These are phyloP conservation scores for Acanthacorydalis orientalis DNA, from an alignment of 2,888 invertebrate genomes.

Conservation along the genomic window DNA sequence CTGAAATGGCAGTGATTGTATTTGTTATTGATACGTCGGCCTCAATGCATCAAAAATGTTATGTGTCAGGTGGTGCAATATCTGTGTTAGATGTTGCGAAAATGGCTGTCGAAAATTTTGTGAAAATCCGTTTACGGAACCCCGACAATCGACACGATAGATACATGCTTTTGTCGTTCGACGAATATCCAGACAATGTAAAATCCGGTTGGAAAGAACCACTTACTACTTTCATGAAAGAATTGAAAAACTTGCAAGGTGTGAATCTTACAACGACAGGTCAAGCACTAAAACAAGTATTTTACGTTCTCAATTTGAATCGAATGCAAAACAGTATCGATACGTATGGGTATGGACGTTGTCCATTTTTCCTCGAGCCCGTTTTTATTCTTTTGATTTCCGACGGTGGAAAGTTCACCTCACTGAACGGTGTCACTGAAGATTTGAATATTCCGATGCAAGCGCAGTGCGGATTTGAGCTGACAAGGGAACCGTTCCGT, in stretches of 20 bases:
- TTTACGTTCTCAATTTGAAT: conserved; percentile 94
- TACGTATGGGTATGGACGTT: conserved; percentile 95
- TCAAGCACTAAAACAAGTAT: conserved; percentile 86
- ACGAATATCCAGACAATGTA: conserved; percentile 95
- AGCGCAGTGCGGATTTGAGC: conserved; percentile 54
- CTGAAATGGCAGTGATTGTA: conserved; percentile 99
- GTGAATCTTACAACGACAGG: conserved; percentile 85
- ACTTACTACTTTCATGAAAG: conserved; percentile 91
- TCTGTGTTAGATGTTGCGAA: conserved; percentile 97
- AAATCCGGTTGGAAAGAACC: conserved; percentile 99
- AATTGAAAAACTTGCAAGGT: conserved; percentile 89
- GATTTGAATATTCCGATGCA: conserved; percentile 64
- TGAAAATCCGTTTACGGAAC: conserved; percentile 91
- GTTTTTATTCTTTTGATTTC: conserved; percentile 95
- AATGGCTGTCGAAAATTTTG: conserved; percentile 96
- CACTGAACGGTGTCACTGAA: neutral
- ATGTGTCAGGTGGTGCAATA: conserved; percentile 69
- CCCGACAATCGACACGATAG: conserved; percentile 92
- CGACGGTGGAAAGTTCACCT: conserved; percentile 85
- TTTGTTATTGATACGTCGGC: conserved; percentile 99
- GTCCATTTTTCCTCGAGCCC: conserved; percentile 93
- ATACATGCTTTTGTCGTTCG: conserved; percentile 98
- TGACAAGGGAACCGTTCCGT: conserved; percentile 96
- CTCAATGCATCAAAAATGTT: conserved; percentile 98
- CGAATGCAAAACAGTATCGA: conserved; percentile 97